phyloP scores from a whole-genome alignment of 23 tunicate species.

The Halocynthia roretzi region DNA sequence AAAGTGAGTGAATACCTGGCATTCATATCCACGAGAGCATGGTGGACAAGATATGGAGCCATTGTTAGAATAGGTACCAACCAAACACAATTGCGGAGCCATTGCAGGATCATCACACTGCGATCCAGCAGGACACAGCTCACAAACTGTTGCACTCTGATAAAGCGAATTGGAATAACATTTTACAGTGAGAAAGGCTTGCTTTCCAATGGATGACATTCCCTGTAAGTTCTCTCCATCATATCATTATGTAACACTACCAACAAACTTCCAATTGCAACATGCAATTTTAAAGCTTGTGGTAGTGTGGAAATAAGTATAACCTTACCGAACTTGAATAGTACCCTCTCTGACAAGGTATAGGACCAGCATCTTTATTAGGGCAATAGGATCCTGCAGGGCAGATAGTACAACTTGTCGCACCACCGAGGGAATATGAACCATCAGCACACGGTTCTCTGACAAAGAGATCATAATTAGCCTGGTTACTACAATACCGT shows the following conservation, averaged over 20 bases:
- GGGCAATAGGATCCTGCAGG: constrained; percentile 76
- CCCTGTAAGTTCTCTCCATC: no score
- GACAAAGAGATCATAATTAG: not conserved
- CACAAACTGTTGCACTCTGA: constrained; percentile 13
- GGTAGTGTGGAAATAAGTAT: not conserved
- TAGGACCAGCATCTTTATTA: constrained; percentile 30
- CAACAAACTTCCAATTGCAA: no score
- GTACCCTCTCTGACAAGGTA: constrained; percentile 54
- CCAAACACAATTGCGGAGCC: constrained; percentile 22
- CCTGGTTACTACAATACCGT: not conserved
- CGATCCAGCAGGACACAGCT: constrained; percentile 53
- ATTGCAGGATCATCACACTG: constrained; percentile 48
- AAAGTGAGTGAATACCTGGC: constrained; percentile 43
- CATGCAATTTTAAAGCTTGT: no score
- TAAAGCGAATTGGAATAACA: not conserved
- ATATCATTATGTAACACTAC: no score
- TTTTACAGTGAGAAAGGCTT: not conserved
- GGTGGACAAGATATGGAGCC: constrained; percentile 60
- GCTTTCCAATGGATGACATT: no score
- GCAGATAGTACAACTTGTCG: constrained; percentile 46
- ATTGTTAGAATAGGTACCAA: constrained; percentile 61
- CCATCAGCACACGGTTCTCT: constrained; percentile 58
- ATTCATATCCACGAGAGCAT: constrained; percentile 59
- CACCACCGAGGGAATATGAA: constrained; percentile 72
- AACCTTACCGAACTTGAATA: constrained; percentile 12